A percentile compares a stretch with the other conserved stretches of the same genome.
Evolutionary conservation across 2,888 invertebrate genomes (phyloP).

Genomic region (Sisyra nigra): DNA sequence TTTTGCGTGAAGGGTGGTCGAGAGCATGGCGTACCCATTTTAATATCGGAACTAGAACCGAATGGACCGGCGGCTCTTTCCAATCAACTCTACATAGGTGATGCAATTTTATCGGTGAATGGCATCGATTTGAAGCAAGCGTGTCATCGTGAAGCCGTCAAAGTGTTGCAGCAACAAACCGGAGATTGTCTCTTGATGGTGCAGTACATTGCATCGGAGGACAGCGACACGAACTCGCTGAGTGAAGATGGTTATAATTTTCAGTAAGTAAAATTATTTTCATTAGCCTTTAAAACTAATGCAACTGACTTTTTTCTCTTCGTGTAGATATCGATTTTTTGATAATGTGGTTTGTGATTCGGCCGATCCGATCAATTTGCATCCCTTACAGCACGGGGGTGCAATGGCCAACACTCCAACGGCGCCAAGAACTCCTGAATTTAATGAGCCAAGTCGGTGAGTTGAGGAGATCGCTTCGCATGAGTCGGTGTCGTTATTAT

Average conservation of each 20-base stretch:
- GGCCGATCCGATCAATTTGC: slow-evolving; percentile 20
- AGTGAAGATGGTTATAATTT: slow-evolving; percentile 38
- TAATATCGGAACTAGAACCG: slow-evolving; percentile 66
- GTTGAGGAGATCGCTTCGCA: slow-evolving; percentile 13
- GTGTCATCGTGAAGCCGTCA: slow-evolving; percentile 69
- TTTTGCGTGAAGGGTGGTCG: slow-evolving; percentile 49
- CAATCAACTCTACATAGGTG: slow-evolving; percentile 61
- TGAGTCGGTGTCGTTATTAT: too few species aligned
- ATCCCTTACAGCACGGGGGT: slow-evolving; percentile 29
- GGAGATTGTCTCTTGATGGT: slow-evolving; percentile 63
- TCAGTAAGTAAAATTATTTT: slow-evolving; percentile 21
- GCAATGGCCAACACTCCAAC: slow-evolving; percentile 40
- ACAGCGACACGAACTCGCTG: slow-evolving; percentile 47
- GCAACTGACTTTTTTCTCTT: not conserved
- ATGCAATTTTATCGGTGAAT: slow-evolving; percentile 70
- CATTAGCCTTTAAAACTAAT: slow-evolving; percentile 4
- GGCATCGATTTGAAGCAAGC: slow-evolving; percentile 59
- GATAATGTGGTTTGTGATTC: slow-evolving; percentile 27
- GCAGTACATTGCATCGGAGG: slow-evolving; percentile 54
- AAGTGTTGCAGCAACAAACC: slow-evolving; percentile 58
- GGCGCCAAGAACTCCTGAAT: slow-evolving; percentile 46
- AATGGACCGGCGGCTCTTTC: slow-evolving; percentile 65
- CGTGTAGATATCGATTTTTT: slow-evolving; percentile 26
- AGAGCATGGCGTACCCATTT: slow-evolving; percentile 73
- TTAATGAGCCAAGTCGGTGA: slow-evolving; percentile 25